Evolutionary conservation across 2,113 vertebrate genomes (phyloP).

Genomic region (Perca schrenkii): DNA sequence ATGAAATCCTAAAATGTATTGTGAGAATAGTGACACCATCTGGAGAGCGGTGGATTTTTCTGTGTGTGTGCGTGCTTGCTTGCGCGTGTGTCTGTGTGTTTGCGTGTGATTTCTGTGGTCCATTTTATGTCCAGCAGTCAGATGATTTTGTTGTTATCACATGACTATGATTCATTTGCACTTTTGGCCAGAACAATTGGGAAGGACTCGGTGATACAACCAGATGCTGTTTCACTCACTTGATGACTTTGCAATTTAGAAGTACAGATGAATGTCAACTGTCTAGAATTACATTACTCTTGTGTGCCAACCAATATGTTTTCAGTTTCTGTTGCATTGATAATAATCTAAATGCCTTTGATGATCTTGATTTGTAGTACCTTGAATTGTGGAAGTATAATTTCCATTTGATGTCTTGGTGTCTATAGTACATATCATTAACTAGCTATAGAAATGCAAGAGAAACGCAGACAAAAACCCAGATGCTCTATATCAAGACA

Average conservation of each 20-base stretch:
- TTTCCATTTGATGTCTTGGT: neutral
- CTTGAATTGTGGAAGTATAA: neutral
- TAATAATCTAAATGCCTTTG: neutral
- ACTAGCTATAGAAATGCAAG: neutral
- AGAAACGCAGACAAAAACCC: neutral
- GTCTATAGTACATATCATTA: neutral
- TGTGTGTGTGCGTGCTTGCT: neutral
- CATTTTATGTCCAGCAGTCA: neutral
- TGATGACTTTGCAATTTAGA: neutral
- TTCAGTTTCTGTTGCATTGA: neutral
- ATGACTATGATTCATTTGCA: neutral
- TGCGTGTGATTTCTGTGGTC: neutral
- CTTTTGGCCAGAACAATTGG: neutral
- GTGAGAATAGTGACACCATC: constrained; percentile 46
- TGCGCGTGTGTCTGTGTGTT: neutral
- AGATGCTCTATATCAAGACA: neutral
- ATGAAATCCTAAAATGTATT: neutral
- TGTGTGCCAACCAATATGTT: neutral
- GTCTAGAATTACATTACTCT: neutral
- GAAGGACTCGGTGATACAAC: neutral
- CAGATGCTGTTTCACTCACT: neutral
- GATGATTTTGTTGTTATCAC: constrained; percentile 12
- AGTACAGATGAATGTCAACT: neutral
- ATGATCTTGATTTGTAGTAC: neutral
- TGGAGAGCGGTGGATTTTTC: constrained; percentile 15